Evolutionary conservation across 2,888 invertebrate species (phyloP).

Genomic region (Hirtodrosophila alboralis): DNA sequence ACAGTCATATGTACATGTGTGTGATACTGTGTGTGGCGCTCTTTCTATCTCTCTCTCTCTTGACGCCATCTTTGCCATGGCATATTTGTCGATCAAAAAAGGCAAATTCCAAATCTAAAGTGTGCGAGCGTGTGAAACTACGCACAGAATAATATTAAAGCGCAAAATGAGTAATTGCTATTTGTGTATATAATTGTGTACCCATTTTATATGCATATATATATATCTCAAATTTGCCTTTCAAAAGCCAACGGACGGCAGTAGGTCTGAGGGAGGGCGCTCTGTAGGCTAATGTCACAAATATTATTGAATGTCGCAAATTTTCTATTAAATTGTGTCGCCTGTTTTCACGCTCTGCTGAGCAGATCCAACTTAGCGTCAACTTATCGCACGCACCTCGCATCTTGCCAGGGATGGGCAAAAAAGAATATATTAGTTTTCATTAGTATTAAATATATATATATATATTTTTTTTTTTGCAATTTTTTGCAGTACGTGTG

Average conservation of each 20-base stretch:
- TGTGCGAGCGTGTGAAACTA: constrained; percentile 64
- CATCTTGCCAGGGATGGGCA: neutral
- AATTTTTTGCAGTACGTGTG: constrained; percentile 26
- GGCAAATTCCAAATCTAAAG: constrained; percentile 60
- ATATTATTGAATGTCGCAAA: constrained; percentile 33
- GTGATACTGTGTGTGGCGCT: neutral
- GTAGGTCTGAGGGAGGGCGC: constrained; percentile 20
- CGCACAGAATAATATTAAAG: constrained; percentile 59
- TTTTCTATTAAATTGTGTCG: constrained; percentile 4
- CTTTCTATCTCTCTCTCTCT: constrained; percentile 20
- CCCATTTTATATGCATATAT: constrained; percentile 1
- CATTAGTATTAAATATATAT: constrained; percentile 23
- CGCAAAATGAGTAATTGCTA: constrained; percentile 74
- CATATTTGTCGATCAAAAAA: constrained; percentile 60
- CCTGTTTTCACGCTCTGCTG: constrained; percentile 41
- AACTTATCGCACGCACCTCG: constrained; percentile 54
- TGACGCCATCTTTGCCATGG: constrained; percentile 57
- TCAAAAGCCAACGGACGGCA: constrained; percentile 44
- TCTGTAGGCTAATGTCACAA: constrained; percentile 42
- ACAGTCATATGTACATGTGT: neutral
- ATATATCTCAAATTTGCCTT: constrained; percentile 37
- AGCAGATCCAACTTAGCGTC: constrained; percentile 4
- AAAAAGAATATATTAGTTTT: constrained; percentile 23
- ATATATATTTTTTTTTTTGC: too few relatives aligned
- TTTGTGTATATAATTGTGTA: constrained; percentile 11